Evolutionary conservation across 1,140 invertebrate genomes (phyloP), one percentile per base, ranked within the genome.

Genomic region (Harlomillsia oculata): DNA sequence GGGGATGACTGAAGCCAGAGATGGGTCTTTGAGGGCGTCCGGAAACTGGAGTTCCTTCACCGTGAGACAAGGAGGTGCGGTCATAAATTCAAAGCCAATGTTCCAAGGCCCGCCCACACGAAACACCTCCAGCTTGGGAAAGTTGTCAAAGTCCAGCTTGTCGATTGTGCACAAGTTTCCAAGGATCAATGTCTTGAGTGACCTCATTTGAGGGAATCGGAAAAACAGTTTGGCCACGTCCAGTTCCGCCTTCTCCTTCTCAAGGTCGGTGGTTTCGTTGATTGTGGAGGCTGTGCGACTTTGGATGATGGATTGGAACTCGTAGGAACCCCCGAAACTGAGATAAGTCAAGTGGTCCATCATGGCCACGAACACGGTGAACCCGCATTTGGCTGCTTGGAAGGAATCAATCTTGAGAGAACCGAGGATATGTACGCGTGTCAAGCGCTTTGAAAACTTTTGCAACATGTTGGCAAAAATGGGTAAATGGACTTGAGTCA

Each of bases 101-200:
- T 62, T 53, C 60, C 60, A 62, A 8, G 52, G 45, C 18, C 55
- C 45, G 1, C 60, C 60, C 11, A 56, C 55, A 18, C 39, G 23
- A 16, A 62, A 51, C 8, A 28, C 23, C 20, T 50, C n/a, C 11
- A 62, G 23, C 23, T 50, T 54, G 1, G 49, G 43, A 3, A 62
- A 20, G 5, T n/a, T 18, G 2, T 55, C 41, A 18, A 62, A 62
- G 8, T 39, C 36, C 4, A 57, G 26, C 11, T 58, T 54, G n/a
- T 62, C 55, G 32, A 62, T 51, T 23, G 54, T 53, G 14, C 54
- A 53, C 28, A 62, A 43, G 39, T 62, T 62, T 6, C 60, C 60
- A 1, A 62, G 23, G 13, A 45, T 34, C 3, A 62, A 21, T 0
- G 26, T 46, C 32, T 53, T 29, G 0, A 57, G 20, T 20, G 18